Evolutionary conservation across 2,888 invertebrate genomes (phyloP), one percentile per base, ranked within the genome.

Genomic region (Pocota personata): DNA sequence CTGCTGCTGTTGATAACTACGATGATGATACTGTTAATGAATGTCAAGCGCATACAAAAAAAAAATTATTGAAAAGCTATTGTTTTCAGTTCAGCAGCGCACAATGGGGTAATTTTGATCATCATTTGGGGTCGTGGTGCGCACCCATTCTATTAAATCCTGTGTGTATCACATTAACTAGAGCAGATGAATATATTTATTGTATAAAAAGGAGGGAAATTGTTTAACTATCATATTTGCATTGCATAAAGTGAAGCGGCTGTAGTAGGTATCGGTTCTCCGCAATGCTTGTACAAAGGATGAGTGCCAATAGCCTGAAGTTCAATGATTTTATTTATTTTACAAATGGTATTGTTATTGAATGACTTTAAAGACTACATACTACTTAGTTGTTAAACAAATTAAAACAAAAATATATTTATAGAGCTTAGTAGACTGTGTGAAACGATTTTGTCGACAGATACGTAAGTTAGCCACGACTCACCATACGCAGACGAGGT

Each of bases 21-120:
- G 71, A 55, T 55, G 82, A 76, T 72, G 86, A 86, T 82, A 86
- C 82, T 86, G 72, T 86, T 82, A 82, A 86, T 86, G 76, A 86
- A 86, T 86, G 82, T 72, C 86, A 72, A 72, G 77, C 72, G 48
- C 69, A 64, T 46, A 30, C 2, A 10, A 76, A 66, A 24, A 21
- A 55, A 66, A 52, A 37, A 50, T 6, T 50, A 76, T 71, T 86
- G 75, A 80, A 80, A 76, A 66, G 67, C 86, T 58, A 86, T 86
- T 86, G 86, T 86, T 86, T 82, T 58, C 82, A 82, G 76, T 72
- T 72, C 66, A 82, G 32, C 71, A 71, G 82, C n/a, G n/a, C 72
- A 86, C 71, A 86, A 86, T 82, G 71, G 72, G 76, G 82, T 77
- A 82, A 82, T 86, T 86, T 77, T 48, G 76, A 66, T 82, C 60